Conservation (phyloP, 1,140 invertebrate species). For the Asbolus verrucosus region DNA sequence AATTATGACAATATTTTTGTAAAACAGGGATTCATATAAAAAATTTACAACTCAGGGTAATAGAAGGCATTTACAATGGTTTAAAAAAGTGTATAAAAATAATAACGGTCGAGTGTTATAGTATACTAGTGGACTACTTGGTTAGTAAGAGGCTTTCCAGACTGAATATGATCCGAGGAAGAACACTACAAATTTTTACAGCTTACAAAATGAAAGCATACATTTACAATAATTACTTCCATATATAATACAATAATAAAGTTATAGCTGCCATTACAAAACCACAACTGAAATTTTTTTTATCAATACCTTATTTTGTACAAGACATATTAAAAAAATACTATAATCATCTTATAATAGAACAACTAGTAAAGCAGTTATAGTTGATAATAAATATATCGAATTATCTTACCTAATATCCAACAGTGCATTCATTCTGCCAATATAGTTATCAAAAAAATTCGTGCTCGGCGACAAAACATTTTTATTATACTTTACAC, state of each 20-base stretch:
- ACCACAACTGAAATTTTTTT: constrained; percentile 32
- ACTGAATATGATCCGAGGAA: constrained; percentile 16
- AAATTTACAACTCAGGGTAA: constrained; percentile 52
- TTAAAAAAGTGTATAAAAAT: constrained; percentile 40
- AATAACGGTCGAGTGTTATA: constrained; percentile 35
- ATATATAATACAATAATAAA: constrained; percentile 37
- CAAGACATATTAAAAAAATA: constrained; percentile 44
- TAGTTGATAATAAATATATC: constrained; percentile 51
- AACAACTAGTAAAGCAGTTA: constrained; percentile 54
- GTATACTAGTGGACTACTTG: constrained; percentile 31
- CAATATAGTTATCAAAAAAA: constrained; percentile 47
- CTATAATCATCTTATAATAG: constrained; percentile 45
- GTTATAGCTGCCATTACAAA: constrained; percentile 35
- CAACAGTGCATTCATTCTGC: constrained; percentile 52
- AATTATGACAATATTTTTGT: constrained; percentile 54
- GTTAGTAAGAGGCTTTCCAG: constrained; percentile 25
- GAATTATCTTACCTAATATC: constrained; percentile 53
- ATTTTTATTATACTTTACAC: constrained; percentile 40
- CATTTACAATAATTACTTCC: constrained; percentile 37
- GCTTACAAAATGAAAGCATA: constrained; percentile 39
- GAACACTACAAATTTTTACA: constrained; percentile 37
- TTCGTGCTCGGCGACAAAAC: constrained; percentile 46
- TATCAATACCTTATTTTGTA: constrained; percentile 35
- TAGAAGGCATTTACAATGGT: constrained; percentile 48
- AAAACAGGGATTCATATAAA: constrained; percentile 54